Evolutionary conservation across 2,797 vertebrate species (phyloP), one percentile per base, ranked within the genome.

Genomic region (Decapterus maruadsi): DNA sequence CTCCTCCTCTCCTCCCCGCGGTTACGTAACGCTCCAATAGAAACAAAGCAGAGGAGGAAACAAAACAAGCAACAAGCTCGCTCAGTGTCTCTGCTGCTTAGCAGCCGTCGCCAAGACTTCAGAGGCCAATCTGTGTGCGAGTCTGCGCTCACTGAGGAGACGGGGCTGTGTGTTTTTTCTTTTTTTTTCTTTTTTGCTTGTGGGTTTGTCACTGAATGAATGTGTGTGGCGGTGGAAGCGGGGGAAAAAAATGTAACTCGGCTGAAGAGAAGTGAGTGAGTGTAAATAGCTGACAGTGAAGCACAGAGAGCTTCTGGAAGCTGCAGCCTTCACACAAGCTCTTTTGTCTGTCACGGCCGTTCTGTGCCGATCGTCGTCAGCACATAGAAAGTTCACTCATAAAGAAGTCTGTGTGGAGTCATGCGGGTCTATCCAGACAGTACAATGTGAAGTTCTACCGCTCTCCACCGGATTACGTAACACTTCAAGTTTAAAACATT

Each of bases 21-120:
- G 80, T 95, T 93, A 89, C 68, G 42, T 92, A 95, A 94, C 1
- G 34, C 68, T 85, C 66, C 76, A 68, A 29, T 77, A 82, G 89
- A 87, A 89, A 93, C 89, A 86, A 88, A 92, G 82, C 68, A 74
- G 75, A 79, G 64, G 57, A 86, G 73, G 80, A 91, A 86, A 85
- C 73, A 90, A 56, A 91, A 92, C 83, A 87, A 79, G 84, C 85
- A 89, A 90, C 86, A 83, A 83, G 85, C 85, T 84, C 78, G 80
- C 78, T 78, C 83, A 53, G 80, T 80, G 84, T 78, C 73, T 81
- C 31, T 0, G 74, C 85, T 92, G 87, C 89, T 73, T 72, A 68
- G 85, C 82, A 91, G 89, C 91, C 40, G 78, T 86, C 85, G 84
- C 86, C 81, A 89, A 73, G 75, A 62, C 70, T 38, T 29, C 1